Evolutionary conservation across 1,140 invertebrate species (phyloP).

Genomic region (Bathynomus jamesi): DNA sequence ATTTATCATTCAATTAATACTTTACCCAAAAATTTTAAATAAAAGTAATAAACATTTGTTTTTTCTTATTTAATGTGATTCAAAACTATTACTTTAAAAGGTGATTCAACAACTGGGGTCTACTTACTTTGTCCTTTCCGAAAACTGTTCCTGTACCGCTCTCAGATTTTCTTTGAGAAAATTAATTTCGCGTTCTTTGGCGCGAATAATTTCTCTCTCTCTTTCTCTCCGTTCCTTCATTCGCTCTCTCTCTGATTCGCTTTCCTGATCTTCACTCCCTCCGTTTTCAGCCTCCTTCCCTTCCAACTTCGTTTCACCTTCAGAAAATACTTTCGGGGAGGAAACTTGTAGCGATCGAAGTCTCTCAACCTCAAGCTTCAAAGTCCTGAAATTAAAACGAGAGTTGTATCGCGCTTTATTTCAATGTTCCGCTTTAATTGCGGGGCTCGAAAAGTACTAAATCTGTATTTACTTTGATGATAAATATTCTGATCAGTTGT

Average conservation of each 20-base stretch:
- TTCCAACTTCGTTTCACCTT: slow-evolving; percentile 17
- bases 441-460: too few species aligned
- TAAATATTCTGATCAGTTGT: too few species aligned
- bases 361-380: slow-evolving; percentile 60
- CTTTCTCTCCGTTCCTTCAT: slow-evolving; percentile 46
- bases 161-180: slow-evolving; percentile 20
- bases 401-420: too few species aligned
- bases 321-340: slow-evolving; percentile 43
- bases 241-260: slow-evolving; percentile 20
- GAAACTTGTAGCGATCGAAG: slow-evolving; percentile 53
- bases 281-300: slow-evolving; percentile 5
- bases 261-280: not conserved
- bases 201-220: slow-evolving; percentile 52
- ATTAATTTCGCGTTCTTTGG: slow-evolving; percentile 50
- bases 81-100: not conserved
- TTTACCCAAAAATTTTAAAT: too few species aligned
- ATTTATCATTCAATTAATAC: too few species aligned
- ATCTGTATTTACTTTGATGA: too few species aligned
- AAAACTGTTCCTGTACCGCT: slow-evolving; percentile 22
- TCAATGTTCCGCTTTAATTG: too few species aligned
- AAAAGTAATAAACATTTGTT: too few species aligned
- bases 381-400: slow-evolving; percentile 44
- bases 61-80: not conserved
- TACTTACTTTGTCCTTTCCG: slow-evolving; percentile 41
- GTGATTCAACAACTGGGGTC: not conserved